Evolutionary conservation across 1,140 invertebrate species (phyloP), one percentile per base, ranked within the genome.

Genomic region (Eurosta solidaginis): DNA sequence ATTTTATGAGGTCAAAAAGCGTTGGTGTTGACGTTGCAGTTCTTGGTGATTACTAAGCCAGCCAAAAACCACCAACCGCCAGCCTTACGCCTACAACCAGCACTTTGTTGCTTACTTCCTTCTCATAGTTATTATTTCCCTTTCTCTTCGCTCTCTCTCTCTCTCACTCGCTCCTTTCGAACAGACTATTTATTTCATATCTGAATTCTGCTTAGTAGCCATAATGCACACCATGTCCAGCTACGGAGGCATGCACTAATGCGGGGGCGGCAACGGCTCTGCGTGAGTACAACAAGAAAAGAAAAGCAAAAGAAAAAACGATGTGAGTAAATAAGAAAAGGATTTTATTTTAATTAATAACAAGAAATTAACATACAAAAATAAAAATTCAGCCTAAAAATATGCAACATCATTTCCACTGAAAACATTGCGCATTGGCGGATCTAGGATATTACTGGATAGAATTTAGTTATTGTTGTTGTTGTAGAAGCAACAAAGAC

Each of bases 161-260:
- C 47, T 52, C 50, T 76, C 75, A 27, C 47, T 76, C 49, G 36
- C 49, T 49, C 20, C 74, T 33, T 9, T 27, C 9, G n/a, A 9
- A 9, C 45, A 10, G 9, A 76, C 10, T 40, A 45, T 33, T 22
- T 29, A 17, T n/a, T 7, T 25, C 47, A 7, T 47, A 4, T 29
- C 40, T 29, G 17, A 5, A 5, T 14, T 75, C 9, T 27, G 10
- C 22, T 83, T 89, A 89, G 83, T 89, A 89, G 75, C 89, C 81
- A 80, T 90, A 90, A 77, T 88, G 88, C 75, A 89, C 83, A 68
- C 89, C 89, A 68, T 89, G 83, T 50, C 89, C 89, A 22, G 82
- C 84, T 79, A 90, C 89, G 36, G 85, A 82, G 78, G 88, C 83
- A 80, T 89, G 89, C 50, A 87, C 85, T 59, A 87, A 77, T 40